Evolutionary conservation across 2,888 invertebrate species (phyloP).

Genomic region (Balanococcus diminutus): DNA sequence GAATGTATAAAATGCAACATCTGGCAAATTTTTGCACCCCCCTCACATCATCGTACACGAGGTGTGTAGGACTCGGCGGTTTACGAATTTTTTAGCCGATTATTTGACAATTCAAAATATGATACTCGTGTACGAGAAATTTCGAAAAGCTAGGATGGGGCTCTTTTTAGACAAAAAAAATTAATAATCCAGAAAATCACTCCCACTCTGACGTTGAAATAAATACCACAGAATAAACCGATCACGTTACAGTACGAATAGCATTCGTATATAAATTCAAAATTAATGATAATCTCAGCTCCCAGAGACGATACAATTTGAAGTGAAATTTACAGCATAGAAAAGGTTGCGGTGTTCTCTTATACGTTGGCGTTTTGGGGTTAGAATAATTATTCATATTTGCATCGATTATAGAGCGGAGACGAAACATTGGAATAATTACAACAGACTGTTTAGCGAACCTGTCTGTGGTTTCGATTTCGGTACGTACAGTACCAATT

Average conservation of each 20-base stretch:
- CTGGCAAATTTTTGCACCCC: too few relatives aligned
- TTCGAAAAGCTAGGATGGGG: too few relatives aligned
- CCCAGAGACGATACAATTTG: not conserved
- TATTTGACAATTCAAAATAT: too few relatives aligned
- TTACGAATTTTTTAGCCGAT: too few relatives aligned
- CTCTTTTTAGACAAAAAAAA: too few relatives aligned
- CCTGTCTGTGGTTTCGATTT: not conserved
- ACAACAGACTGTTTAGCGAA: not conserved
- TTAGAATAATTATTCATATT: slow-evolving; percentile 13
- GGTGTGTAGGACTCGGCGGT: too few relatives aligned
- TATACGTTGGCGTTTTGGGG: not conserved
- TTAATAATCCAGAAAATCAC: too few relatives aligned
- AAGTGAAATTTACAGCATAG: not conserved
- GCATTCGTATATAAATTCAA: not conserved
- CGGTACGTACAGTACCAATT: not conserved
- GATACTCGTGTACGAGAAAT: too few relatives aligned
- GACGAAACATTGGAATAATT: not conserved
- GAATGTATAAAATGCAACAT: too few relatives aligned
- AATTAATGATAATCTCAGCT: not conserved
- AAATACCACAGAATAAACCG: not conserved
- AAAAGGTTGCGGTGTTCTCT: not conserved
- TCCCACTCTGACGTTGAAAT: too few relatives aligned
- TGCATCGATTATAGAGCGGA: not conserved
- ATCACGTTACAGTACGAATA: not conserved
- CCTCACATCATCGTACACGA: too few relatives aligned